Percentiles rank a stretch among this genome's conserved stretches.
These are phyloP conservation scores for Rana temporaria DNA, from an alignment of 2,113 vertebrate species.

Conservation along the genomic window DNA sequence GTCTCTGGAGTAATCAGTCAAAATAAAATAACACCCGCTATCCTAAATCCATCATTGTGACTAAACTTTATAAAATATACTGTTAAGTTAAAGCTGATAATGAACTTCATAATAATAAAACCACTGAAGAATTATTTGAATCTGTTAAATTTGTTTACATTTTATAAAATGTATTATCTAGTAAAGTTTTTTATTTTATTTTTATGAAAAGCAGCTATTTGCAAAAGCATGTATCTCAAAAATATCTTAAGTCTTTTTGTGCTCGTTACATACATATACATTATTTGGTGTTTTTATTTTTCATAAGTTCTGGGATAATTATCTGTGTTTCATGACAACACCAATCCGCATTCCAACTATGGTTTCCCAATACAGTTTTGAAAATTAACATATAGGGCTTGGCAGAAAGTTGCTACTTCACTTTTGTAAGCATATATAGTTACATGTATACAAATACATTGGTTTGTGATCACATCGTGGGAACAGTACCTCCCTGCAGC, in stretches of 20 bases:
- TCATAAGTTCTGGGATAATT: neutral
- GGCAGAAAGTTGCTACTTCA: too few relatives aligned
- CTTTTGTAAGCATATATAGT: too few relatives aligned
- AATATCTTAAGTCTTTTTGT: neutral
- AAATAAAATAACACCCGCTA: neutral
- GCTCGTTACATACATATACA: neutral
- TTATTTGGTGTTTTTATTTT: neutral
- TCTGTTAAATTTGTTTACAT: neutral
- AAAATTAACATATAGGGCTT: too few relatives aligned
- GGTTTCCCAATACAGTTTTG: too few relatives aligned
- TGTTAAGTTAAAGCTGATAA: neutral
- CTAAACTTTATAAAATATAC: neutral
- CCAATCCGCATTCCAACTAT: too few relatives aligned
- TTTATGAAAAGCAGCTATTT: too few relatives aligned
- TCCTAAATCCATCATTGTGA: neutral
- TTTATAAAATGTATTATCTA: neutral
- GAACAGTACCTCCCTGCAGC: too few relatives aligned
- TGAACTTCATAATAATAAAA: conserved; percentile 20
- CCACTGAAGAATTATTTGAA: neutral
- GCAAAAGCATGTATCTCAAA: neutral
- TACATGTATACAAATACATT: too few relatives aligned
- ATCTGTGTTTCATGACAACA: neutral
- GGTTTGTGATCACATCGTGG: too few relatives aligned
- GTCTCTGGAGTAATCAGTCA: too few relatives aligned
- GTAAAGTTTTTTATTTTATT: neutral